These are phyloP conservation scores for Lepidotrigona ventralis DNA, from an alignment of 1,140 invertebrate genomes.

Conservation along the genomic window DNA sequence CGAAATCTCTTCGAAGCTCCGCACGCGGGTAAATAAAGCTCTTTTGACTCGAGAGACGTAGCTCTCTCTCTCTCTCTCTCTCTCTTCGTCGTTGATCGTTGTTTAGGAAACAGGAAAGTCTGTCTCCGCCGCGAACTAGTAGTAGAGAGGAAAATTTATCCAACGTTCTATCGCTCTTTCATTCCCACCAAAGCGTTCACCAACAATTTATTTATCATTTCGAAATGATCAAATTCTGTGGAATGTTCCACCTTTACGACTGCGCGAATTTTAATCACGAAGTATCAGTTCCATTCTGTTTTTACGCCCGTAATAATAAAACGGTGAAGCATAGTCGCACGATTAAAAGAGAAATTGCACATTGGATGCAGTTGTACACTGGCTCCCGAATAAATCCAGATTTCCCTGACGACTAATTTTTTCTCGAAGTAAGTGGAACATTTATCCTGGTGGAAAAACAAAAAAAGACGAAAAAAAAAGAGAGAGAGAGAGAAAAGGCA, in stretches of 20 bases:
- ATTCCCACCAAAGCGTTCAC: too few species aligned
- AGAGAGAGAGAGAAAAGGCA: neutral
- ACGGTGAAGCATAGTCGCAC: neutral
- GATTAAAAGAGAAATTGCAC: neutral
- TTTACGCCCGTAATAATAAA: neutral
- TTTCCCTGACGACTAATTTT: constrained; percentile 19
- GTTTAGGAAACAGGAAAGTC: constrained; percentile 30
- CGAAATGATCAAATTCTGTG: too few species aligned
- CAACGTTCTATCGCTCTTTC: too few species aligned
- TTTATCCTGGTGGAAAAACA: constrained; percentile 18
- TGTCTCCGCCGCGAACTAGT: neutral
- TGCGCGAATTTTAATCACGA: neutral
- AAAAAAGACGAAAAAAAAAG: neutral
- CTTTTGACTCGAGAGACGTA: constrained; percentile 4
- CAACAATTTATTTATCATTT: too few species aligned
- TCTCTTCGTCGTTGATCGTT: constrained; percentile 48
- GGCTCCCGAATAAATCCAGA: constrained; percentile 1
- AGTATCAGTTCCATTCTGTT: neutral
- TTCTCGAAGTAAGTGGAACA: constrained; percentile 13
- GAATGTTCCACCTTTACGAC: too few species aligned
- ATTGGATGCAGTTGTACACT: neutral
- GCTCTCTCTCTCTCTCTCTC: too few species aligned
- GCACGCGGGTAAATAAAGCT: constrained; percentile 54
- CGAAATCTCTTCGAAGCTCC: neutral
- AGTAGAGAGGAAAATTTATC: too few species aligned